Evolutionary conservation across 2,888 invertebrate species (phyloP), one percentile per base, ranked within the genome.

Genomic region (Drosophila kambysellisi): DNA sequence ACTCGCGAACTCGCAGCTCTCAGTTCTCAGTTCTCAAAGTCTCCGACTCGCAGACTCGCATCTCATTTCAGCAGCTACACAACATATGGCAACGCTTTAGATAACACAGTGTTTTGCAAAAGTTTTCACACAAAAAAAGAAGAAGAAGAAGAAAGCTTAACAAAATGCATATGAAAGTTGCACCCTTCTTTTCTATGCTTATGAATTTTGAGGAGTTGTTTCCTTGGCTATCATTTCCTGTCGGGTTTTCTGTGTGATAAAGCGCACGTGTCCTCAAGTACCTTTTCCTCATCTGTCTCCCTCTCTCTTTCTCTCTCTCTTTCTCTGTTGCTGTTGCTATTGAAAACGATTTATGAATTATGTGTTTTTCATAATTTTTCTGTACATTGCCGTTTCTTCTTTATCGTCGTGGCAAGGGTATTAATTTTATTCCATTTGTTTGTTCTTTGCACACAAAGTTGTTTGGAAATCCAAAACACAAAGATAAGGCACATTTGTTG

Each of bases 321-420:
- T 54, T 30, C 15, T 53, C 25, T 64, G 56, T 69, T 74, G 57
- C 72, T 76, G 65, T 71, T 74, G 75, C 81, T 85, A 89, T 89
- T 89, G 89, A 88, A 89, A 88, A 88, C 88, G 87, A 83, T 89
- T 88, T 88, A 88, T 88, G 85, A 89, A 77, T 88, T 89, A 83
- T 88, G 81, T 86, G 81, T 82, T 75, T 82, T 71, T 79, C 76
- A 79, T 80, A 63, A 77, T 74, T 82, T 70, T 61, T 65, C 63
- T 50, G 37, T 66, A 30, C 37, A 17, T 35, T 58, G 33, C 63
- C 46, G 53, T 20, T 43, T 43, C 57, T 59, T 66, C 43, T 71
- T 59, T 64, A 69, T 67, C 76, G 70, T 46, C 64, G 51, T 69
- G 69, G 59, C 74, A 59, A 59, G 66, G 64, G 70, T 79, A 79